Evolutionary conservation across 2,888 invertebrate genomes (phyloP).

Genomic region (Callosobruchus maculatus): DNA sequence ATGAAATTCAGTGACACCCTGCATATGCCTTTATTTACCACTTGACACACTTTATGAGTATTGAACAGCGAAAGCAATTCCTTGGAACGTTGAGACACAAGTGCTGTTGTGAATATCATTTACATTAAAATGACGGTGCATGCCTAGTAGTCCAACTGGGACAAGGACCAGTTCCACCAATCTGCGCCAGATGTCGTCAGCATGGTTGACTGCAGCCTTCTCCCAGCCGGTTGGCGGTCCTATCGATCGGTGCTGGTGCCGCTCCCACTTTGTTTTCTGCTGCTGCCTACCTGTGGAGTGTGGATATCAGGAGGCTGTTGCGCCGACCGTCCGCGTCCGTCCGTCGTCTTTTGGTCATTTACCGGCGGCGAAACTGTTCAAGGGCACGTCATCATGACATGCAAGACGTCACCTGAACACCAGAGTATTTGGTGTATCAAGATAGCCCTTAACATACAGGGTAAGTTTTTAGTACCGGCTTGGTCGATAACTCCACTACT

Average conservation of each 20-base stretch:
- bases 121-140: too few relatives aligned
- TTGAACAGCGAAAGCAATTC: too few relatives aligned
- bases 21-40: too few relatives aligned
- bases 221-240: neutral
- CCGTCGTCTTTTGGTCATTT: neutral
- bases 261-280: neutral
- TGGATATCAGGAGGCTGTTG: neutral
- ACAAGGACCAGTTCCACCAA: neutral
- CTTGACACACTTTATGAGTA: too few relatives aligned
- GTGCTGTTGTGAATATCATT: too few relatives aligned
- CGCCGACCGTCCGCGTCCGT: too few relatives aligned
- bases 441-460: too few relatives aligned
- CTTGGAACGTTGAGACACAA: too few relatives aligned
- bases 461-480: too few relatives aligned
- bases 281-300: neutral
- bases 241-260: neutral
- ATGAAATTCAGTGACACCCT: too few relatives aligned
- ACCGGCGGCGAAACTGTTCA: neutral
- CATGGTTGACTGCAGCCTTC: neutral
- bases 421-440: too few relatives aligned
- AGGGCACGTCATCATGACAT: neutral
- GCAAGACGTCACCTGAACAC: neutral
- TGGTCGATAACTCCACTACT: too few relatives aligned
- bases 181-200: neutral
- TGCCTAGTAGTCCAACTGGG: neutral